A percentile compares a stretch with the other conserved stretches of the same genome.
These are phyloP conservation scores for Orthonyx spaldingii DNA, from an alignment of 2,113 vertebrate species.

Conservation along the genomic window DNA sequence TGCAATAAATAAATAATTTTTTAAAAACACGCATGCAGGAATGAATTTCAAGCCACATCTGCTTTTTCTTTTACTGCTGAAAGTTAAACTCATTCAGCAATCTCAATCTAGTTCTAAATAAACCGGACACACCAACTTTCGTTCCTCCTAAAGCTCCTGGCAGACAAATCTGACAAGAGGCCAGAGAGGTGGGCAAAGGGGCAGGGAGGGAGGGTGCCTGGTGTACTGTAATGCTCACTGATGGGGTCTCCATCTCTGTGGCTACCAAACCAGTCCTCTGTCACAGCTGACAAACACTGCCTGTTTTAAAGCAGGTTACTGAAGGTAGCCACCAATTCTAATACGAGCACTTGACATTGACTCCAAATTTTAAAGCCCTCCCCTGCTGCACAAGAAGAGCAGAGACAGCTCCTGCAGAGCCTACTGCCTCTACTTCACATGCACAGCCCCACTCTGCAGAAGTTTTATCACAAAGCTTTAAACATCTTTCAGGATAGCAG, in stretches of 20 bases:
- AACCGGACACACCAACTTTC: background rate
- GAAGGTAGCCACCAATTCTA: background rate
- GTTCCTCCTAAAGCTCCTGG: background rate
- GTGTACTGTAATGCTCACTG: background rate
- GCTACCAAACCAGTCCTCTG: background rate
- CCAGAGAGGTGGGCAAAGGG: no score
- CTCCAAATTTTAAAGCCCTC: background rate
- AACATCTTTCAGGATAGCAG: background rate
- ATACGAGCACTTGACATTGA: background rate
- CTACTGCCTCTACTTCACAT: background rate
- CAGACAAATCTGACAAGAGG: background rate
- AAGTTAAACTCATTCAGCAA: background rate
- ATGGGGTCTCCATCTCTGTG: background rate
- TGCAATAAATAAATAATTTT: background rate
- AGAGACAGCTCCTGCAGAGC: background rate
- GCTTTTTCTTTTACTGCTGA: background rate
- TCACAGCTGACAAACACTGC: background rate
- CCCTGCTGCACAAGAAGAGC: rapidly evolving
- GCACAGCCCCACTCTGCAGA: background rate
- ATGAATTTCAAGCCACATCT: background rate
- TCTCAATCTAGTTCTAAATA: background rate
- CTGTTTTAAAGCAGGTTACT: background rate
- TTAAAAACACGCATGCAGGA: background rate
- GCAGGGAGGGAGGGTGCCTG: background rate
- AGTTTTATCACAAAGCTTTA: background rate